Base-by-base conservation (phyloP, 2,797 vertebrate species). In the Manis pentadactyla region DNA sequence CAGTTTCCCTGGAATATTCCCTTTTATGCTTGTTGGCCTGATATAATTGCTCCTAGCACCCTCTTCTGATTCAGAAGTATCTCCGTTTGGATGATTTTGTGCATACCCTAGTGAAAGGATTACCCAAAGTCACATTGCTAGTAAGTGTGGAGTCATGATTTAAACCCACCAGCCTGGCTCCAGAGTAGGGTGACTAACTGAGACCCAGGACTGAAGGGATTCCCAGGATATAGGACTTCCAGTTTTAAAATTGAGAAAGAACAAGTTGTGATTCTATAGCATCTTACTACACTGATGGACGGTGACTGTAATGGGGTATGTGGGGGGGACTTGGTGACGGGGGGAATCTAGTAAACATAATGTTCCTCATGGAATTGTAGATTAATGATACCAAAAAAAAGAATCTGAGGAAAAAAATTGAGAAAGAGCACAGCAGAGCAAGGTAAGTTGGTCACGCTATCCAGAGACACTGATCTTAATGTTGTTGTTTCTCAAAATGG, bases 121-220 rank as follows among this genome's bases (percentile, higher is more conserved):
- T 87, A 51, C 42, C 29, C 63, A 87, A 90, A 11, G 39, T 68
- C 73, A 57, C 53, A 77, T 46, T 66, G 17, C 53, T 92, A 87
- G 83, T 78, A 69, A 87, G 74, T 63, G 31, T 69, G 73, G 71
- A 78, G 39, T 85, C 27, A 42, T 51, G 31, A 71, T 88, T 73
- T 88, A 81, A 87, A 63, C 29, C 46, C 53, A 18, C 61, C 18
- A 82, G 66, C 42, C 66, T 73, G n/a, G 55, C 31, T 91, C 55
- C 89, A 61, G 55, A 82, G 53, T 55, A 83, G 55, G 66, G 31
- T 82, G 66, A 37, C 39, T 71, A 82, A 37, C 25, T 31, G 73
- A 91, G 53, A 7, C 66, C 89, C 64, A 91, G 77, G 77, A 73
- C 42, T 83, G n/a, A 73, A 91, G 66, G 89, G 68, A 31, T 82